Percentiles rank a stretch among this genome's conserved stretches.
These are phyloP conservation scores for Garra rufa DNA, from an alignment of 2,113 vertebrate genomes.

Conservation along the genomic window DNA sequence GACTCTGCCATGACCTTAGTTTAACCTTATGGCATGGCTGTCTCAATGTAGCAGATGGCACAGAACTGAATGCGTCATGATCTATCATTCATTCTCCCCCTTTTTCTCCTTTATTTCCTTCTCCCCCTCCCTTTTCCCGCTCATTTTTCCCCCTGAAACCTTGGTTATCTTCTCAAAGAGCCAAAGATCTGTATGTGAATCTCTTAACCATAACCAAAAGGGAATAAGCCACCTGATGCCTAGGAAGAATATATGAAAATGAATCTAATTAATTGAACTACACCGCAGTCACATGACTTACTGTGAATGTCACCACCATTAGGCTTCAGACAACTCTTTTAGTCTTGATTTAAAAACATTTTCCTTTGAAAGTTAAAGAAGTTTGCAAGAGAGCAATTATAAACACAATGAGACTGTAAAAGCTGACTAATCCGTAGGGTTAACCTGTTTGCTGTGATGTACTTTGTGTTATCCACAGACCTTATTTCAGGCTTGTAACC, in stretches of 20 bases:
- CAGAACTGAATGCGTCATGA: constrained; percentile 10
- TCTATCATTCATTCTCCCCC: background rate
- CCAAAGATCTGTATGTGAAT: background rate
- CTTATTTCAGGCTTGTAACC: background rate
- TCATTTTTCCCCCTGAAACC: background rate
- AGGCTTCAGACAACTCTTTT: background rate
- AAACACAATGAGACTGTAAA: background rate
- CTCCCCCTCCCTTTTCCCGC: background rate
- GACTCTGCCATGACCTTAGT: constrained; percentile 4
- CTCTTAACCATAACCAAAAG: background rate
- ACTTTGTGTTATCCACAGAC: background rate
- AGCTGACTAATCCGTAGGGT: no score
- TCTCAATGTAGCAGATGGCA: constrained; percentile 34
- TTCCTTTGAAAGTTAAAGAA: background rate
- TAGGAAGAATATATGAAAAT: background rate
- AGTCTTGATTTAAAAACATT: background rate
- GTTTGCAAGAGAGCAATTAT: background rate
- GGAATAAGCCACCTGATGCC: background rate
- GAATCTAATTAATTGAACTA: background rate
- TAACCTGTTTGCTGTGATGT: background rate
- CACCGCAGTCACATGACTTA: background rate
- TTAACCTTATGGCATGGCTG: constrained; percentile 19
- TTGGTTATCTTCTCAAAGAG: background rate
- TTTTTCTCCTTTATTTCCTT: background rate
- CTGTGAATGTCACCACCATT: background rate